Evolutionary conservation across 2,888 invertebrate genomes (phyloP), one percentile per base, ranked within the genome.

Genomic region (Diarsia rubi): DNA sequence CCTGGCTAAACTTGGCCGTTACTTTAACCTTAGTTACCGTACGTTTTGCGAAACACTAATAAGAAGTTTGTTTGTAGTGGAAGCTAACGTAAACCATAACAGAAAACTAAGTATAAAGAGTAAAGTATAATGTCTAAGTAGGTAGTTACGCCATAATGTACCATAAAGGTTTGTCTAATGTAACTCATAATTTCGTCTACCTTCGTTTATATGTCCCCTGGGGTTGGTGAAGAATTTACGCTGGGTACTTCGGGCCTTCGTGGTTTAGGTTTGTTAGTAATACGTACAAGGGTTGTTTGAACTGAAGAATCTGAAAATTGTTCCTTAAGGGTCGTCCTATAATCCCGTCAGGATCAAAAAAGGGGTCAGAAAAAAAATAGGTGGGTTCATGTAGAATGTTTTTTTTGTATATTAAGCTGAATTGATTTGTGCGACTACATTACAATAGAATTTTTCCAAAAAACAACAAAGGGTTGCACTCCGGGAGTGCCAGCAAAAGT

Each of bases 31-130:
- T 49, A 57, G 60, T 45, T 44, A 8, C 14, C 31, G 42, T 54
- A 69, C 49, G 78, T 77, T 78, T 27, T 60, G 6, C 19, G 49
- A 70, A 83, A 79, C 47, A 62, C 47, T n/a, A 82, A 83, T 54
- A 70, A 21, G n/a, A 54, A 79, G n/a, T 65, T 66, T 59, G 68
- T 67, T 81, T 37, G 31, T 14, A 42, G 3, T 52, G 24, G 45
- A 45, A 78, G 27, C 45, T 45, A 77, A 75, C 44, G 37, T 77
- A 60, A 75, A 77, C 75, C 47, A 37, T 44, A 64, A 65, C 64
- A 82, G n/a, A 52, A 77, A 64, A 75, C 45, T 31, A 60, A 2
- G 14, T 42, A 52, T 45, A 69, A 24, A 37, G 37, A 3, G 14
- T 42, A 52, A 60, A 3, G 14, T 42, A 52, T 12, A 75, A 81